phyloP scores from a whole-genome alignment of 2,113 vertebrate genomes.

The Lycaon pictus region DNA sequence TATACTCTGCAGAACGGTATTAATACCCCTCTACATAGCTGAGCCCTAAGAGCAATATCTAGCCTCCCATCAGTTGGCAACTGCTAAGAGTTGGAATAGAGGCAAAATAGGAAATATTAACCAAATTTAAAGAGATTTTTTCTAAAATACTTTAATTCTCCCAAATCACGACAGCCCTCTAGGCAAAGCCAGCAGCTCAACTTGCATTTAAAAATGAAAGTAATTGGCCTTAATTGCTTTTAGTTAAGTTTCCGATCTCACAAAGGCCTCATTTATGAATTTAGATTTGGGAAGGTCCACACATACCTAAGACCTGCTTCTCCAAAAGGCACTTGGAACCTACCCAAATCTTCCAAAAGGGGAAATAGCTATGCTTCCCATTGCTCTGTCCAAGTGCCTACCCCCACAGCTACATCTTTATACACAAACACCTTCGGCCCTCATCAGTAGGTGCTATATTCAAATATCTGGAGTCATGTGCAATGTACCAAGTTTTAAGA shows the following conservation, averaged over 20 bases:
- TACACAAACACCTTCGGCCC: neutral
- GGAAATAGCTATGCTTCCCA: neutral
- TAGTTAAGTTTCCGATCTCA: slow-evolving; percentile 10
- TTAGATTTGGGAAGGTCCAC: neutral
- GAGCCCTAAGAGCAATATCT: neutral
- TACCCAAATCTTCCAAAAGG: neutral
- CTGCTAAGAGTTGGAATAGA: neutral
- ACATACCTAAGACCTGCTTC: slow-evolving; percentile 46
- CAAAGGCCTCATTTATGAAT: neutral
- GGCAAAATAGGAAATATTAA: neutral
- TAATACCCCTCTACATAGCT: neutral
- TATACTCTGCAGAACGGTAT: neutral
- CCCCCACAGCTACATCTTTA: neutral
- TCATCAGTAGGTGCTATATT: neutral
- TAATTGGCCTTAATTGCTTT: neutral
- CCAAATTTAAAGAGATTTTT: slow-evolving; percentile 14
- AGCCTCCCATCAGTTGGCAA: neutral
- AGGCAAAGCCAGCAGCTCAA: neutral
- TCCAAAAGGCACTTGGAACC: neutral
- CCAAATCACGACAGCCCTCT: neutral
- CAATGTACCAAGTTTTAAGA: neutral
- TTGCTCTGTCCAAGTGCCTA: neutral
- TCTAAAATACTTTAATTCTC: neutral
- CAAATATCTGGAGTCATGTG: neutral
- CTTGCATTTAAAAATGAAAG: slow-evolving; percentile 2